Evolutionary conservation across 1,140 invertebrate species (phyloP).

Genomic region (Papilio glaucus): DNA sequence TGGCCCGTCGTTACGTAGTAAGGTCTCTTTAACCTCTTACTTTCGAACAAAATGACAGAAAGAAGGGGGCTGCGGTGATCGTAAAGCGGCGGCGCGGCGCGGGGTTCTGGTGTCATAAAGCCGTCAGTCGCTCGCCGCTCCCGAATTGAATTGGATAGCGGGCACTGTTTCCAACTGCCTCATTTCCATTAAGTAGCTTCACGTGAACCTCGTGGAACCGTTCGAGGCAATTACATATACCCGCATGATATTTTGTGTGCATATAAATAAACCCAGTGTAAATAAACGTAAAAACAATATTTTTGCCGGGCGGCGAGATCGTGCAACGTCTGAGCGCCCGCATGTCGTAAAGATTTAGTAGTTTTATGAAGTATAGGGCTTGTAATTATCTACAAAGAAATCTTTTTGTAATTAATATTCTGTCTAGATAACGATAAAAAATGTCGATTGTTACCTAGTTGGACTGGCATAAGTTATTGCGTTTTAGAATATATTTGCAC

Average conservation of each 20-base stretch:
- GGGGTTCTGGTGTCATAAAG: slow-evolving; percentile 67
- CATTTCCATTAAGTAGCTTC: slow-evolving; percentile 38
- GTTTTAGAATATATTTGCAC: no score
- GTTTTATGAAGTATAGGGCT: slow-evolving; percentile 28
- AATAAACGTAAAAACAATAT: slow-evolving; percentile 26
- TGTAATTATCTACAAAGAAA: slow-evolving; percentile 29
- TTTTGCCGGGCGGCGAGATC: background rate
- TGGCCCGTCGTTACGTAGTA: slow-evolving; percentile 44
- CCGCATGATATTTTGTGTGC: slow-evolving; percentile 30
- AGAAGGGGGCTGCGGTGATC: slow-evolving; percentile 62
- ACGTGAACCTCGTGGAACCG: slow-evolving; percentile 28
- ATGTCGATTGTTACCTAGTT: background rate
- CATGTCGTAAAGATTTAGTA: slow-evolving; percentile 39
- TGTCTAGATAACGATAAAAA: background rate
- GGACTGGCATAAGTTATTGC: no score
- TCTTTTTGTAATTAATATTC: slow-evolving; percentile 14
- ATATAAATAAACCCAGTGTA: slow-evolving; percentile 27
- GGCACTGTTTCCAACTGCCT: slow-evolving; percentile 35
- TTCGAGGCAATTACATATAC: slow-evolving; percentile 33
- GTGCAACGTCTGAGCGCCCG: slow-evolving; percentile 28
- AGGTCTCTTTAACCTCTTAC: slow-evolving; percentile 53
- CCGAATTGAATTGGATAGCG: slow-evolving; percentile 51
- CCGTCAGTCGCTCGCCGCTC: slow-evolving; percentile 50
- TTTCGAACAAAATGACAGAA: slow-evolving; percentile 62
- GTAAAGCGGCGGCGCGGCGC: slow-evolving; percentile 62